Conservation (phyloP, 2,888 invertebrate genomes). For the Yponomeuta cagnagella region DNA sequence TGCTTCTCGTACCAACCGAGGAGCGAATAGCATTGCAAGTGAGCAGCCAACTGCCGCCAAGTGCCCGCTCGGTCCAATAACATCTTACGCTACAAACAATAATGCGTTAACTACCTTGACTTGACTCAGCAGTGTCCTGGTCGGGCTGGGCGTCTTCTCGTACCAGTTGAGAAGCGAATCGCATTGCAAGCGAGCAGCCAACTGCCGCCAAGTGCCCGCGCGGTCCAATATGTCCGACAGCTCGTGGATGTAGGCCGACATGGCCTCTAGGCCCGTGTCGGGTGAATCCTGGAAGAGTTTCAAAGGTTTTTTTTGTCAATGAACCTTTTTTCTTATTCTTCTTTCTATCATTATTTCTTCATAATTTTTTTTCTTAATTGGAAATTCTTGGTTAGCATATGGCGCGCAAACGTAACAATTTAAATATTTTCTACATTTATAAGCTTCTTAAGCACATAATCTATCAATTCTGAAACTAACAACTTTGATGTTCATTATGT, state of each 20-base stretch:
- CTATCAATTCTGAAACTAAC: too few species aligned
- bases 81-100: too few species aligned
- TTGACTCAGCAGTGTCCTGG: slow-evolving; percentile 73
- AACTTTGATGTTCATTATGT: too few species aligned
- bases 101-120: slow-evolving; percentile 46
- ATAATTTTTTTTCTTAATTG: too few species aligned
- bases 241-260: slow-evolving; percentile 44
- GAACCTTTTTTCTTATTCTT: too few species aligned
- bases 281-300: slow-evolving; percentile 16
- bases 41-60: slow-evolving; percentile 76
- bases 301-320: too few species aligned
- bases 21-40: slow-evolving; percentile 67
- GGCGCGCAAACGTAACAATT: too few species aligned
- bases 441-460: too few species aligned
- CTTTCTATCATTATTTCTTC: too few species aligned
- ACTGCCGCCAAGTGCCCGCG: slow-evolving; percentile 62
- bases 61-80: too few species aligned
- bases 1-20: slow-evolving; percentile 58
- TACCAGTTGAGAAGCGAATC: slow-evolving; percentile 67
- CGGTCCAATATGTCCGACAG: slow-evolving; percentile 71
- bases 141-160: slow-evolving; percentile 61
- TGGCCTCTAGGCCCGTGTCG: slow-evolving; percentile 27
- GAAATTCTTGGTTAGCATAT: too few species aligned
- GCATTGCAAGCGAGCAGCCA: slow-evolving; percentile 72
- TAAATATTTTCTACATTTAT: too few species aligned